A percentile compares a stretch with the other conserved stretches of the same genome.
These are phyloP conservation scores for Myanophis thanlyinensis DNA, from an alignment of 2,113 vertebrate species.

Conservation along the genomic window DNA sequence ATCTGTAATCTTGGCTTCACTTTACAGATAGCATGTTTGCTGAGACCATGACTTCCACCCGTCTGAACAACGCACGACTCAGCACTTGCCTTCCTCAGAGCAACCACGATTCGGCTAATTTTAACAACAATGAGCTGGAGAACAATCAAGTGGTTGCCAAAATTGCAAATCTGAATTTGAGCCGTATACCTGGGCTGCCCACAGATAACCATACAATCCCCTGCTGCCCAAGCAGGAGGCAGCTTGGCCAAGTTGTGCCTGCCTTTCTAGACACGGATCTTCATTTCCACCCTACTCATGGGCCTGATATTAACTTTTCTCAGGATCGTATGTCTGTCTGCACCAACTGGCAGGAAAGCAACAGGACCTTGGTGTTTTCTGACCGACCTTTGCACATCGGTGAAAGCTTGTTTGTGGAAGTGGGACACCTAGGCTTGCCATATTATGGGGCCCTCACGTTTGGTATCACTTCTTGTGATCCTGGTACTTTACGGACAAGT, in stretches of 20 bases:
- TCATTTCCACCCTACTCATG: conserved; percentile 89
- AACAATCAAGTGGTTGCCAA: conserved; percentile 95
- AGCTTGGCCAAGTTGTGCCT: conserved; percentile 71
- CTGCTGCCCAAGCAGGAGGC: conserved; percentile 78
- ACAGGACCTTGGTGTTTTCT: conserved; percentile 90
- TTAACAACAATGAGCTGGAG: conserved; percentile 97
- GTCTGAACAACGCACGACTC: conserved; percentile 85
- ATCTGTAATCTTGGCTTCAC: conserved; percentile 45
- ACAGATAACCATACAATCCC: conserved; percentile 81
- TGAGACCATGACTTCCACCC: conserved; percentile 87
- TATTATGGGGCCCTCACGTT: conserved; percentile 90
- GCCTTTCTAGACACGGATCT: conserved; percentile 87
- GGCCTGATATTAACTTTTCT: conserved; percentile 88
- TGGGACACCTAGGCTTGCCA: conserved; percentile 87
- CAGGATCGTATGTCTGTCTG: conserved; percentile 88
- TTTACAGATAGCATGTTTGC: conserved; percentile 90
- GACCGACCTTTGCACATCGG: conserved; percentile 88
- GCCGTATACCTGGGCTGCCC: conserved; percentile 69
- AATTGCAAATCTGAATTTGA: conserved; percentile 88
- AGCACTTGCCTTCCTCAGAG: conserved; percentile 92
- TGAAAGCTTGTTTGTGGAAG: conserved; percentile 91
- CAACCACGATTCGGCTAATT: conserved; percentile 96
- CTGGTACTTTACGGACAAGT: conserved; percentile 82
- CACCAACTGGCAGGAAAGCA: conserved; percentile 90
- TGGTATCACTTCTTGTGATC: conserved; percentile 95